Evolutionary conservation across 2,113 vertebrate species (phyloP).

Genomic region (Barbus barbus): DNA sequence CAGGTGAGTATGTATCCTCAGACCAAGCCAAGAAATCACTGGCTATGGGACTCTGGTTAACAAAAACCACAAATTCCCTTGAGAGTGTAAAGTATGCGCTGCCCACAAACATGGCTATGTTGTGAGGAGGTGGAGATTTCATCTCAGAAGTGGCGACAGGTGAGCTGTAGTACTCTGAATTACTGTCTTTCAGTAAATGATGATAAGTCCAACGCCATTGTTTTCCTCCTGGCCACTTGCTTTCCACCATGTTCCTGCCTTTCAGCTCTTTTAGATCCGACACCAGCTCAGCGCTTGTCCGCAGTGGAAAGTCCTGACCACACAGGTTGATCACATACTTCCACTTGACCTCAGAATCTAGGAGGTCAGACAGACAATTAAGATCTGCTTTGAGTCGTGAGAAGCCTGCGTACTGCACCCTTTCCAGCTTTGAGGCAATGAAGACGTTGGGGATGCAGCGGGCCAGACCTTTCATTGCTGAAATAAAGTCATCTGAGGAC

Average conservation of each 20-base stretch:
- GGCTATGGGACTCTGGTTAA: too few relatives aligned
- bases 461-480: conserved; percentile 81
- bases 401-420: conserved; percentile 86
- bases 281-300: conserved; percentile 83
- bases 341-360: conserved; percentile 80
- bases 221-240: conserved; percentile 81
- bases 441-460: conserved; percentile 86
- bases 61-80: too few relatives aligned
- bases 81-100: too few relatives aligned
- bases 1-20: too few relatives aligned
- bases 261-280: conserved; percentile 80
- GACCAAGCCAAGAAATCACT: too few relatives aligned
- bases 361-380: conserved; percentile 87
- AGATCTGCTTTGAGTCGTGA: conserved; percentile 88
- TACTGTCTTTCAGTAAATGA: too few relatives aligned
- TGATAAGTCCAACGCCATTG: conserved; percentile 73
- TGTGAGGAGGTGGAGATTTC: too few relatives aligned
- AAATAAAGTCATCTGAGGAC: conserved; percentile 78
- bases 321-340: conserved; percentile 90
- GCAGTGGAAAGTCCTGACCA: conserved; percentile 91
- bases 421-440: conserved; percentile 85
- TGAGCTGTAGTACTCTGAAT: too few relatives aligned
- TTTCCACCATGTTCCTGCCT: conserved; percentile 88
- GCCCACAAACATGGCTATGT: too few relatives aligned
- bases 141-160: too few relatives aligned